Base-by-base conservation (phyloP, 1,140 invertebrate species). In the Lucilia sericata region DNA sequence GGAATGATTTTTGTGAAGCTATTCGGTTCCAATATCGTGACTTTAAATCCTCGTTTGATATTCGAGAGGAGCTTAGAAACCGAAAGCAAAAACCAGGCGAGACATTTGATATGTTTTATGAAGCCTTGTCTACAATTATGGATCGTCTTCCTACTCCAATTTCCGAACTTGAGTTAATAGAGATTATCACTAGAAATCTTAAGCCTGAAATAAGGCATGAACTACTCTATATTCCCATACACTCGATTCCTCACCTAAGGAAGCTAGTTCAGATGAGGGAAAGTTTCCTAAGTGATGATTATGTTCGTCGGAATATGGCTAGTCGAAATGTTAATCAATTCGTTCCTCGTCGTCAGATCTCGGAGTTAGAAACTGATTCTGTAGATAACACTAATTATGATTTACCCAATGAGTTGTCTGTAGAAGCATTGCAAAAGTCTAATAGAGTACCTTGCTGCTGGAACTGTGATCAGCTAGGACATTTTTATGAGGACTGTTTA, bases 381-480 rank as follows among this genome's bases (percentile, higher is more conserved):
- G 42, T 7, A 42, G 10, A 42, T 42, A 42, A 42, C 10, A 7
- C 42, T 42, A 42, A 42, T 42, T 42, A 42, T 42, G 42, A 42
- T 42, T 42, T 42, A 42, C 42, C 42, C 42, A 42, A 42, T 42
- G 42, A 42, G 5, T 3, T 42, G 42, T 42, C 10, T 8, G 42
- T 42, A 42, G 42, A 42, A 42, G 42, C 42, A 8, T 42, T 42
- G 42, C 42, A 8, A 42, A 42, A 42, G 42, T 42, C 42, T 42
- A 7, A 7, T 7, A 42, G 42, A 42, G 42, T 42, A 42, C 42
- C 42, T 42, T 42, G 42, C 10, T 42, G 42, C 42, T 42, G 42
- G 74, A 84, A 84, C 36, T 84, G 83, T 78, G 49, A 60, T 21
- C 34, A 78, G n/a, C 10, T 55, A 10, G 83, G 83, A n/a, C 74